Evolutionary conservation across 2,113 vertebrate genomes (phyloP).

Genomic region (Corydoras sp.): DNA sequence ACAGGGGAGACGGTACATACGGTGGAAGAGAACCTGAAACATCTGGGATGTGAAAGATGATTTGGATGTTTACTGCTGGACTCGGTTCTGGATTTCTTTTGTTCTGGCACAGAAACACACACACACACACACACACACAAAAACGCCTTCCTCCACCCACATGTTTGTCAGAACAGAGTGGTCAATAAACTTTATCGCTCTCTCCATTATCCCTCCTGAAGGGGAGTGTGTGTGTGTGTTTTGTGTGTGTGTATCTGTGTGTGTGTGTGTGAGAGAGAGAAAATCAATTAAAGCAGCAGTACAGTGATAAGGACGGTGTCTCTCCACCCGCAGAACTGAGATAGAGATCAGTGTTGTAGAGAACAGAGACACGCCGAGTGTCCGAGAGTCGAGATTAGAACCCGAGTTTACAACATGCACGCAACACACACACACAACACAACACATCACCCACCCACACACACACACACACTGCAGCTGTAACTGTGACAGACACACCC

Average conservation of each 20-base stretch:
- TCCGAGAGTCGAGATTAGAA: too few relatives aligned
- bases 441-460: background rate
- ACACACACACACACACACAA: too few relatives aligned
- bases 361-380: too few relatives aligned
- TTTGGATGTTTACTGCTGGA: too few relatives aligned
- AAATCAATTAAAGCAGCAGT: constrained; percentile 4
- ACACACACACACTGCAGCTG: too few relatives aligned
- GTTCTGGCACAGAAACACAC: background rate
- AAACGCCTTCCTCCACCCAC: background rate
- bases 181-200: constrained; percentile 13
- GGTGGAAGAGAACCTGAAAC: too few relatives aligned
- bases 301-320: background rate
- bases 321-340: background rate
- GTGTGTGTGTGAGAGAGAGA: background rate
- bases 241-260: too few relatives aligned
- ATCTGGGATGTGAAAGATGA: too few relatives aligned
- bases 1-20: too few relatives aligned
- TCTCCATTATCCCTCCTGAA: background rate
- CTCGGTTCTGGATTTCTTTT: too few relatives aligned
- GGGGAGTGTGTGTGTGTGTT: background rate
- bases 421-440: background rate
- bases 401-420: background rate
- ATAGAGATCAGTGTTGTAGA: background rate
- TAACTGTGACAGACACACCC: too few relatives aligned
- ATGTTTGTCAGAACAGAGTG: constrained; percentile 5